Evolutionary conservation across 1,140 invertebrate genomes (phyloP).

Genomic region (Pentalonia nigronervosa): DNA sequence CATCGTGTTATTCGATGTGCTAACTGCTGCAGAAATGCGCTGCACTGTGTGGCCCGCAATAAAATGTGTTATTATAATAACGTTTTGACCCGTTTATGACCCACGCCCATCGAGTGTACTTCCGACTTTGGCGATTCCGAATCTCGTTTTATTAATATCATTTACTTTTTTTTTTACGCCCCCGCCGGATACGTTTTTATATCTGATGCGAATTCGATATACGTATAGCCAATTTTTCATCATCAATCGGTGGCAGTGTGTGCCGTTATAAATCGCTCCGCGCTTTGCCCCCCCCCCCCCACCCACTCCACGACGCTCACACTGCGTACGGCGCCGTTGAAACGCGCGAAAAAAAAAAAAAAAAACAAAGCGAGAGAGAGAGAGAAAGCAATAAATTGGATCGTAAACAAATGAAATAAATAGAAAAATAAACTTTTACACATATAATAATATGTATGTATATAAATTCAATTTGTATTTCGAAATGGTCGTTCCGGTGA

Average conservation of each 20-base stretch:
- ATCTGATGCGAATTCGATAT: slow-evolving; percentile 41
- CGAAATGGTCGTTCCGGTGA: slow-evolving; percentile 35
- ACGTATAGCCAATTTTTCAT: slow-evolving; percentile 51
- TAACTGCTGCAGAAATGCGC: not conserved
- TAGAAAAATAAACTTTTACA: slow-evolving; percentile 40
- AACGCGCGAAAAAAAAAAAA: not conserved
- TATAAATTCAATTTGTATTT: slow-evolving; percentile 44
- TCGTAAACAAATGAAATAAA: slow-evolving; percentile 49
- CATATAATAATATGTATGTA: not conserved
- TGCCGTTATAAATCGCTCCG: slow-evolving; percentile 48
- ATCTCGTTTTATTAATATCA: slow-evolving; percentile 37
- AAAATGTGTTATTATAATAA: not conserved
- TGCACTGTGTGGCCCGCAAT: not conserved
- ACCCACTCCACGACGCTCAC: too few relatives aligned
- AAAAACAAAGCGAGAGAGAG: not conserved
- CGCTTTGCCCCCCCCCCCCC: not conserved
- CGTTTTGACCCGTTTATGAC: slow-evolving; percentile 1
- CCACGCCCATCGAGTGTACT: slow-evolving; percentile 35
- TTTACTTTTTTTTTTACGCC: not conserved
- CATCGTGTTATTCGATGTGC: not conserved
- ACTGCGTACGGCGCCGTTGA: not conserved
- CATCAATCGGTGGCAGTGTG: slow-evolving; percentile 44
- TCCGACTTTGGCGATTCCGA: not conserved
- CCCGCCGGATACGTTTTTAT: slow-evolving; percentile 40
- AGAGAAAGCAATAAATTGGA: slow-evolving; percentile 36